Conservation (phyloP, 35 echinoderm and acorn worm species). For the Ptychodera flava region DNA sequence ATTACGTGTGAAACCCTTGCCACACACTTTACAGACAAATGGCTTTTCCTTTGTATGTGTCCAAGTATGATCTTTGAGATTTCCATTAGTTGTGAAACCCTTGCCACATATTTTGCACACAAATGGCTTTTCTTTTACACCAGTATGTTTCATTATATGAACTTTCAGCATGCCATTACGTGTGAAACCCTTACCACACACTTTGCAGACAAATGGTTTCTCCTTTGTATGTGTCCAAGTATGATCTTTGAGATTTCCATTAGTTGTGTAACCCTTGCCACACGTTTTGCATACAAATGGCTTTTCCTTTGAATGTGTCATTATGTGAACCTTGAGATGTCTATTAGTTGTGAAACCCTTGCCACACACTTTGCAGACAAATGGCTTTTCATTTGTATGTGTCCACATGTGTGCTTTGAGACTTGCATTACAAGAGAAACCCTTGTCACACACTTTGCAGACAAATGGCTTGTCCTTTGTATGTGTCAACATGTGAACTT, state of each 20-base stretch:
- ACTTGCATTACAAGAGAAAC: conserved; percentile 34
- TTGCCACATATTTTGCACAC: too few relatives aligned
- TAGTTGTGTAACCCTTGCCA: conserved; percentile 20
- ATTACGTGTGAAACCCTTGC: too few relatives aligned
- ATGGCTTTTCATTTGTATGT: conserved; percentile 65
- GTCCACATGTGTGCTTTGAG: conserved; percentile 35
- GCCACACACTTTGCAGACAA: conserved; percentile 42
- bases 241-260: conserved; percentile 15
- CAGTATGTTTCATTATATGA: not conserved
- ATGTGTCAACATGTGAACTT: conserved; percentile 9
- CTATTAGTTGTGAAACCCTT: conserved; percentile 32
- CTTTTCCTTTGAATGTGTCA: conserved; percentile 40
- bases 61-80: too few relatives aligned
- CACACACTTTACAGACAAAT: too few relatives aligned
- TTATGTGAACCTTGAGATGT: conserved; percentile 40
- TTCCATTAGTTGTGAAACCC: conserved; percentile 3
- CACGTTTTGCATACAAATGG: conserved; percentile 52
- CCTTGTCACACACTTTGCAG: conserved; percentile 36
- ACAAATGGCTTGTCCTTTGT: conserved; percentile 24
- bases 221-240: conserved; percentile 22
- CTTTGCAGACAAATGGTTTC: conserved; percentile 23
- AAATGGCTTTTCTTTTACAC: too few relatives aligned
- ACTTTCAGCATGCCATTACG: not conserved
- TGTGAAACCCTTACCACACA: conserved; percentile 7
- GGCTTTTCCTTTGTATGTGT: too few relatives aligned